Evolutionary conservation across 2,888 invertebrate species (phyloP).

Genomic region (Mongoloraphidia duomilia): DNA sequence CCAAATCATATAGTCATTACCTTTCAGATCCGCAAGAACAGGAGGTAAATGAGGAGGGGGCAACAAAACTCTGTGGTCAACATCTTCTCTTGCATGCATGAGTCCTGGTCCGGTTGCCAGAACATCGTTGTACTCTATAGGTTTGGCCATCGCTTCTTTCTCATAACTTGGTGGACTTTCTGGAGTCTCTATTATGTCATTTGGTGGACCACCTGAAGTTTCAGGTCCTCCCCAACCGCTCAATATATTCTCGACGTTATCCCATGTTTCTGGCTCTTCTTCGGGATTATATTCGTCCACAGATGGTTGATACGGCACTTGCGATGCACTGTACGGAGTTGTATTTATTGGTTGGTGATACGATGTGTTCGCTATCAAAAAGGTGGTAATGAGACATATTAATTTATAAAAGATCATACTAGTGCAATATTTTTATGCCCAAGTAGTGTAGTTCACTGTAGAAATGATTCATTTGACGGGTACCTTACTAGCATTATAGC

Average conservation of each 20-base stretch:
- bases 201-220: slow-evolving; percentile 25
- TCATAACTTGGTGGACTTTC: slow-evolving; percentile 53
- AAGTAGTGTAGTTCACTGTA: no score
- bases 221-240: slow-evolving; percentile 20
- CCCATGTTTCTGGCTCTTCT: slow-evolving; percentile 34
- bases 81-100: slow-evolving; percentile 26
- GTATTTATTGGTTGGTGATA: no score
- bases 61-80: slow-evolving; percentile 46
- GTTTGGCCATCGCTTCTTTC: slow-evolving; percentile 39
- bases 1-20: not conserved
- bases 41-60: slow-evolving; percentile 22
- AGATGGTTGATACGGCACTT: slow-evolving; percentile 18
- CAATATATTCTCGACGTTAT: slow-evolving; percentile 8
- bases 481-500: no score
- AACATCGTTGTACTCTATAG: slow-evolving; percentile 45
- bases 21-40: slow-evolving; percentile 1
- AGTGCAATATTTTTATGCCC: no score
- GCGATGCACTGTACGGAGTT: no score
- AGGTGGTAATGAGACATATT: no score
- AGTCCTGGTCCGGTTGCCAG: slow-evolving; percentile 19
- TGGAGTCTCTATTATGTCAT: slow-evolving; percentile 37
- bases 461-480: no score
- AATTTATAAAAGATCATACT: no score
- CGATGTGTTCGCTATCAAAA: no score
- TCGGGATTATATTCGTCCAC: slow-evolving; percentile 27